phyloP scores from a whole-genome alignment of 2,888 invertebrate genomes.

The Vannuccia rotundouncinata region DNA sequence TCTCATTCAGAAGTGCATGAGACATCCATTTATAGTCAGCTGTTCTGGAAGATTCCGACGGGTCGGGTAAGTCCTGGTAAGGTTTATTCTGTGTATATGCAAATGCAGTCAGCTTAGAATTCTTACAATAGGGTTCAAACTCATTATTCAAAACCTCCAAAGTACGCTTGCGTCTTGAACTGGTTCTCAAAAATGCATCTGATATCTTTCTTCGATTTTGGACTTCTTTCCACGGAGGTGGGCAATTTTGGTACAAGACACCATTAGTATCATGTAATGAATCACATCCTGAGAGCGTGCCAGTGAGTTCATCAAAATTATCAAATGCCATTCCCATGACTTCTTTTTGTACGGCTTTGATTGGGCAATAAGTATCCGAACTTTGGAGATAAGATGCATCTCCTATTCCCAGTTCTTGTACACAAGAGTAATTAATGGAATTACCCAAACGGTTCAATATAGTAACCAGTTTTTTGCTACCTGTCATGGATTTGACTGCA shows the following conservation, averaged over 20 bases:
- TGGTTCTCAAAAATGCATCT: slow-evolving; percentile 26
- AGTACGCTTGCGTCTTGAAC: slow-evolving; percentile 26
- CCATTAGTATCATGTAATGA: slow-evolving; percentile 41
- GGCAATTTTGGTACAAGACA: slow-evolving; percentile 39
- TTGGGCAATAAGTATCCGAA: neutral
- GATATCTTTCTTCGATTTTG: slow-evolving; percentile 26
- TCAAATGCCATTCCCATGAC: slow-evolving; percentile 33
- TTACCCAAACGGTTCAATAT: slow-evolving; percentile 39
- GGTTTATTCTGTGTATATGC: slow-evolving; percentile 18
- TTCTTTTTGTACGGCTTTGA: slow-evolving; percentile 7
- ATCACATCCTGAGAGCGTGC: slow-evolving; percentile 37
- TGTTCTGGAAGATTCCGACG: slow-evolving; percentile 30
- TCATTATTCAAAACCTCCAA: slow-evolving; percentile 28
- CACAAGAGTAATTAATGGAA: slow-evolving; percentile 33
- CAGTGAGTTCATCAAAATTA: slow-evolving; percentile 38
- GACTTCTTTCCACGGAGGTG: slow-evolving; percentile 21
- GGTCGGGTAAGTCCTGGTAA: slow-evolving; percentile 24
- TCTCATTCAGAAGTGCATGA: slow-evolving; percentile 35
- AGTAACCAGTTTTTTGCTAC: slow-evolving; percentile 39
- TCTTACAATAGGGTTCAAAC: slow-evolving; percentile 21
- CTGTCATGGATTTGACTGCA: slow-evolving; percentile 38
- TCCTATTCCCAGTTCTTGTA: slow-evolving; percentile 38
- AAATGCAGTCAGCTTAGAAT: slow-evolving; percentile 11
- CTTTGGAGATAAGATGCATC: slow-evolving; percentile 12
- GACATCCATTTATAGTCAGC: slow-evolving; percentile 34